Conservation (phyloP, 2,888 invertebrate species). For the Eumacrocentrus americanus region DNA sequence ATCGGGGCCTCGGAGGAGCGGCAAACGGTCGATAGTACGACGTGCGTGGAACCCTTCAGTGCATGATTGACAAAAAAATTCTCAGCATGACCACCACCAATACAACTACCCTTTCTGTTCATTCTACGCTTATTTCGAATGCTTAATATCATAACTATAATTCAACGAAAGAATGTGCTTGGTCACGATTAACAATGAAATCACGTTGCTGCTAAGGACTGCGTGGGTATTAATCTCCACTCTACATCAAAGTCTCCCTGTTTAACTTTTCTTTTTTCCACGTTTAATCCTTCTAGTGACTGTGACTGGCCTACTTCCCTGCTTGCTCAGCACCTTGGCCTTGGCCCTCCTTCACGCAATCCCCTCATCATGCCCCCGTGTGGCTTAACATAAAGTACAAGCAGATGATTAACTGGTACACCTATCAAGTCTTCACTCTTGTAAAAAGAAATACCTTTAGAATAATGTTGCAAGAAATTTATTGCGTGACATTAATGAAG, state of each 20-base stretch:
- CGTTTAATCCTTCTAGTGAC: slow-evolving; percentile 42
- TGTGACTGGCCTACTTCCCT: slow-evolving; percentile 49
- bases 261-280: neutral
- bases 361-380: slow-evolving; percentile 30
- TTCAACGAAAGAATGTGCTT: slow-evolving; percentile 19
- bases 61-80: neutral
- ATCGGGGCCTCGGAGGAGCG: slow-evolving; percentile 46
- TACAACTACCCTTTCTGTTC: no score
- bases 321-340: slow-evolving; percentile 54
- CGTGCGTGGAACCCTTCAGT: slow-evolving; percentile 7
- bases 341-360: slow-evolving; percentile 60
- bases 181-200: slow-evolving; percentile 29
- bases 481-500: no score
- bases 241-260: slow-evolving; percentile 40
- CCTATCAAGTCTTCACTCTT: no score
- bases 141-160: slow-evolving; percentile 8
- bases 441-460: no score
- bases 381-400: slow-evolving; percentile 45
- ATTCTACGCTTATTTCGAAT: no score
- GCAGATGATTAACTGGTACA: slow-evolving; percentile 49
- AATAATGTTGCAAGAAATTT: no score
- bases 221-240: slow-evolving; percentile 23
- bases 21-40: slow-evolving; percentile 34
- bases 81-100: no score
- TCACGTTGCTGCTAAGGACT: no score